Percentiles rank a stretch among this genome's conserved stretches.
Evolutionary conservation across 2,888 invertebrate species (phyloP).

Genomic region (Drosophila kuntzei): DNA sequence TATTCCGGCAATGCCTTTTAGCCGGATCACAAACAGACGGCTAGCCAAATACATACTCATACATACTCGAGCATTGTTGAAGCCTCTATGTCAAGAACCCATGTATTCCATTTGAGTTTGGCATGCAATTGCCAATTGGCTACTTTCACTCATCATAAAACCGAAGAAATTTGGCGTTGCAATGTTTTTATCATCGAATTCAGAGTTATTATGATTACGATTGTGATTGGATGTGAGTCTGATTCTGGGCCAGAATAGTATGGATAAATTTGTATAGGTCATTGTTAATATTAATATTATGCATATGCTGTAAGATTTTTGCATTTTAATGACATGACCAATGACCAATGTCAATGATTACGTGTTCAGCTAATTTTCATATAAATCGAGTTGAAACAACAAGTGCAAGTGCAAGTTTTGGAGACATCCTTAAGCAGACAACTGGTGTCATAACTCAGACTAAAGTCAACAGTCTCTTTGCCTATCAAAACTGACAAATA

Average conservation of each 20-base stretch:
- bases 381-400: slow-evolving; percentile 53
- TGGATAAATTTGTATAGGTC: slow-evolving; percentile 57
- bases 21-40: slow-evolving; percentile 32
- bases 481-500: slow-evolving; percentile 60
- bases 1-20: slow-evolving; percentile 71
- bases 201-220: slow-evolving; percentile 25
- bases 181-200: slow-evolving; percentile 30
- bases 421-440: slow-evolving; percentile 12
- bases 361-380: slow-evolving; percentile 63
- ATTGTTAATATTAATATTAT: slow-evolving; percentile 51
- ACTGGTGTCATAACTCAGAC: slow-evolving; percentile 50
- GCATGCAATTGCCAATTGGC: slow-evolving; percentile 24
- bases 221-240: slow-evolving; percentile 11
- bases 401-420: slow-evolving; percentile 23
- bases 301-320: slow-evolving; percentile 72
- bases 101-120: slow-evolving; percentile 12
- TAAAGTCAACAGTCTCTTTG: slow-evolving; percentile 16
- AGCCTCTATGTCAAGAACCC: slow-evolving; percentile 41
- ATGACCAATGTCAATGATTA: slow-evolving; percentile 12
- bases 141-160: slow-evolving; percentile 48
- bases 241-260: neutral
- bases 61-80: slow-evolving; percentile 18
- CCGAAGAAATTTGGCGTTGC: slow-evolving; percentile 38
- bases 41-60: slow-evolving; percentile 3
- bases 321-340: slow-evolving; percentile 68